Evolutionary conservation across 2,797 vertebrate genomes (phyloP), one percentile per base, ranked within the genome.

Genomic region (Morus bassanus): DNA sequence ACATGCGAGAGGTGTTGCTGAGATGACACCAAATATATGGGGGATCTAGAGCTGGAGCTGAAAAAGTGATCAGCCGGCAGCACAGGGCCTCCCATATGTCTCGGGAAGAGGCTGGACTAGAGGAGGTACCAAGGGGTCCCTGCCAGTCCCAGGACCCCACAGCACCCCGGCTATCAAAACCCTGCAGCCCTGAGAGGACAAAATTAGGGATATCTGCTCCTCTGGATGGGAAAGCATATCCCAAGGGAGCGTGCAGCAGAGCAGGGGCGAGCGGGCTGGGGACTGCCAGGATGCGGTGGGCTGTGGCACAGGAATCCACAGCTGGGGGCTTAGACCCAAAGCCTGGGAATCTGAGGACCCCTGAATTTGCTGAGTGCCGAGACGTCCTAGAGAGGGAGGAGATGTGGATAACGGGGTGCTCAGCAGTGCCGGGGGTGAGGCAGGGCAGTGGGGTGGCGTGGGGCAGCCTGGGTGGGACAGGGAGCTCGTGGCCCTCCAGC

Each of bases 191-290:
- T 4, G 2, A 70, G 35, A 21, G 17, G 35, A 10, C 3, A 41
- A 48, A 61, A 31, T 16, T 23, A 16, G 45, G 60, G 37, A 13
- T 35, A 28, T 57, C 17, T 77, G 9, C 51, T 81, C 39, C 57
- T 86, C 53, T 51, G 56, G 33, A 24, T 37, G 43, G 63, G 43
- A 83, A 83, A 73, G 25, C 15, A 12, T 31, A 69, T 65, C 75
- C 85, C 39, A 30, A 61, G 43, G 63, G 68, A 83, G 19, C 0
- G 0, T 27, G 31, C 9, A 30, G 57, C 0, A 0, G 9, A 18
- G 19, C 1, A 0, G n/a, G 30, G 22, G 12, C 1, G 12, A 11
- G 30, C 2, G 1, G 9, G 69, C 13, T 51, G 6, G 22, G 16
- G 8, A 48, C 74, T 43, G 35, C 61, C 2, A 2, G 50, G 25